Conservation (phyloP, 2,113 vertebrate genomes). For the Pedetes capensis region DNA sequence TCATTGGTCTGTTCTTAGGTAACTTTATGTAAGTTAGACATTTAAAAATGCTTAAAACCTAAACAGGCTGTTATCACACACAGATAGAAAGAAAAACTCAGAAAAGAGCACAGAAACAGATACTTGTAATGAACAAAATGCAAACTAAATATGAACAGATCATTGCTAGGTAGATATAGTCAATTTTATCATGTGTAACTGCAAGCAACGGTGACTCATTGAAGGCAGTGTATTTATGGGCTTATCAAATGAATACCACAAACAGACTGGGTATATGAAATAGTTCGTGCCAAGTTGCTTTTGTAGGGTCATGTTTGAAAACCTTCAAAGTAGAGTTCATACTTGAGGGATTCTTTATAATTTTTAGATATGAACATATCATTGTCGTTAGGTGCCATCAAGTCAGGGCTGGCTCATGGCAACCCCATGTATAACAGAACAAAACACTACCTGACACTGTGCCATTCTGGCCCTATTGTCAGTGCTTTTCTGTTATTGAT, state of each 20-base stretch:
- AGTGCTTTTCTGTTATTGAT: no score
- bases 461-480: no score
- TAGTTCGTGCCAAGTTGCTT: not conserved
- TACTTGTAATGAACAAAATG: not conserved
- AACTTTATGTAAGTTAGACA: not conserved
- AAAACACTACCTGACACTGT: no score
- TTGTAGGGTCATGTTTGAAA: not conserved
- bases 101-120: not conserved
- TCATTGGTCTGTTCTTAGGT: not conserved
- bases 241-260: not conserved
- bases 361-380: not conserved
- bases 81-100: not conserved
- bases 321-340: not conserved
- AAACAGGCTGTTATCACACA: not conserved
- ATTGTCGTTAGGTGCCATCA: no score
- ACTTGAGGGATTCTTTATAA: not conserved
- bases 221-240: not conserved
- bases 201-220: not conserved
- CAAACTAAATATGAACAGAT: not conserved
- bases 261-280: not conserved
- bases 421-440: no score
- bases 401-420: no score
- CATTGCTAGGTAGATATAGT: not conserved
- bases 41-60: not conserved
- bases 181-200: not conserved